A percentile compares a stretch with the other conserved stretches of the same genome.
Evolutionary conservation across 2,113 vertebrate genomes (phyloP).

Genomic region (Hoplias malabaricus): DNA sequence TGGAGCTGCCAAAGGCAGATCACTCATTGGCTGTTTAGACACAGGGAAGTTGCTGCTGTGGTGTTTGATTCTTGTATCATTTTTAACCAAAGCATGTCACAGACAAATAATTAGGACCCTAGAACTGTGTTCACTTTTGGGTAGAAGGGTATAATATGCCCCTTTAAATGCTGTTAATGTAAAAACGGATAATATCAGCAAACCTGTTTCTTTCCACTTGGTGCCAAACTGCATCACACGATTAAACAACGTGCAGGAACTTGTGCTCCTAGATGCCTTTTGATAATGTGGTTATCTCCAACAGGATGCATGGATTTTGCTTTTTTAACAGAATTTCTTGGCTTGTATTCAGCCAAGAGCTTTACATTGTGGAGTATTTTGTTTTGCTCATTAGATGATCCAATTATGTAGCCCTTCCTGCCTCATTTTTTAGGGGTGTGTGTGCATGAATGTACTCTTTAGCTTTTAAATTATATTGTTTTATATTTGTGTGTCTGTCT

Average conservation of each 20-base stretch:
- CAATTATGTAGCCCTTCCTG: conserved; percentile 8
- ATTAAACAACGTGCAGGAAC: conserved; percentile 7
- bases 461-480: not conserved
- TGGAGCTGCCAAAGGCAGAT: not conserved
- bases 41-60: too few relatives aligned
- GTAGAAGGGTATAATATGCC: too few relatives aligned
- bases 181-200: too few relatives aligned
- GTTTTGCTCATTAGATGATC: conserved; percentile 17
- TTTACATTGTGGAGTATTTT: conserved; percentile 1
- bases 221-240: not conserved
- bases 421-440: not conserved
- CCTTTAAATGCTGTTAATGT: too few relatives aligned
- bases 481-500: not conserved
- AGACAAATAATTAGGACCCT: too few relatives aligned
- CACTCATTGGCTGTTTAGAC: too few relatives aligned
- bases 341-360: not conserved
- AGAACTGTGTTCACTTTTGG: too few relatives aligned
- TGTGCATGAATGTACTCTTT: not conserved
- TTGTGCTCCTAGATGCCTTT: conserved; percentile 1
- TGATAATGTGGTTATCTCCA: not conserved
- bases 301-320: not conserved
- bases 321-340: not conserved
- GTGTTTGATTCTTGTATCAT: too few relatives aligned
- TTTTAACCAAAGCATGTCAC: too few relatives aligned
- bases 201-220: not conserved